Evolutionary conservation across 2,888 invertebrate genomes (phyloP).

Genomic region (Agriotes lineatus): DNA sequence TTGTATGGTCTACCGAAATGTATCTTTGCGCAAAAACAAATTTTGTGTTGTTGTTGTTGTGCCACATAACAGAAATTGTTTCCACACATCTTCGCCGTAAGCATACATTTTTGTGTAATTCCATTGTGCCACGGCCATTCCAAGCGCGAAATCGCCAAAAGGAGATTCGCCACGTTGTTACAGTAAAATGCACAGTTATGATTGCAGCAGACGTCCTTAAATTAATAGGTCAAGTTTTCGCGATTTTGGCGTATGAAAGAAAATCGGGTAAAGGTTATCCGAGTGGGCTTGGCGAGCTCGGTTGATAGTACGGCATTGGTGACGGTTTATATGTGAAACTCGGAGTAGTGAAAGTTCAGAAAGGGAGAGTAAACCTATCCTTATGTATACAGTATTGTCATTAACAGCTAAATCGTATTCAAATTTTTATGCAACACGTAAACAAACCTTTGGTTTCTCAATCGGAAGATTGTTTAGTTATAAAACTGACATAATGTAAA

Average conservation of each 20-base stretch:
- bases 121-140: neutral
- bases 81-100: neutral
- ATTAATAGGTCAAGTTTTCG: constrained; percentile 16
- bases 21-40: no score
- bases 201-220: neutral
- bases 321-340: neutral
- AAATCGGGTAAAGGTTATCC: constrained; percentile 12
- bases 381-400: no score
- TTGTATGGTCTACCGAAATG: no score
- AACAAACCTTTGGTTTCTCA: no score
- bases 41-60: neutral
- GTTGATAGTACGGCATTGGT: neutral
- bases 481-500: no score
- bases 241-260: neutral
- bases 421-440: no score
- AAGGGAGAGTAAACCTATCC: neutral
- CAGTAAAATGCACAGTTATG: neutral
- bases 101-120: neutral
- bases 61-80: neutral
- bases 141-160: neutral
- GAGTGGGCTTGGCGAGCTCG: neutral
- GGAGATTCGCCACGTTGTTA: constrained; percentile 5
- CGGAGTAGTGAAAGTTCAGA: neutral
- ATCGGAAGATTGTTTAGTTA: no score
- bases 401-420: no score